These are phyloP conservation scores for Empidonax traillii DNA, from an alignment of 2,113 vertebrate species.

Conservation along the genomic window DNA sequence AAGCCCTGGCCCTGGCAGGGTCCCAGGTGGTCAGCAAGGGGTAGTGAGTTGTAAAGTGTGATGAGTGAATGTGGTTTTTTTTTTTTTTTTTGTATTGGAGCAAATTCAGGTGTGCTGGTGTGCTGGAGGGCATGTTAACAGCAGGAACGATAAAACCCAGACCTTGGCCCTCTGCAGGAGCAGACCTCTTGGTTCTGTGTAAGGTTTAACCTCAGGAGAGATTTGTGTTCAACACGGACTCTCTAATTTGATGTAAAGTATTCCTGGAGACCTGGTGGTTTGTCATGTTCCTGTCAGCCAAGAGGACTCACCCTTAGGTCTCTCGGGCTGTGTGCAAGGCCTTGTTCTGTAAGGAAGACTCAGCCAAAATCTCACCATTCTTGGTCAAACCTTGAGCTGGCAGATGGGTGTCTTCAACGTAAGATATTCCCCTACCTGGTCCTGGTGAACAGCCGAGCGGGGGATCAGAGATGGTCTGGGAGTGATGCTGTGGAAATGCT, in stretches of 20 bases:
- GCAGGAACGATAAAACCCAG: not conserved
- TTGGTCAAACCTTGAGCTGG: not conserved
- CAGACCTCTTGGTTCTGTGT: not conserved
- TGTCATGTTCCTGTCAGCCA: not conserved
- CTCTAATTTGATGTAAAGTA: not conserved
- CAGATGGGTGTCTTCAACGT: not conserved
- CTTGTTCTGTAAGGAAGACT: not conserved
- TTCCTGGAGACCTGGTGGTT: not conserved
- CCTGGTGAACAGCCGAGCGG: not conserved
- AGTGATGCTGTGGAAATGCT: not conserved
- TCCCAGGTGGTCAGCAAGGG: not conserved
- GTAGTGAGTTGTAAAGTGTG: accelerated
- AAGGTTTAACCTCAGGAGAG: not conserved
- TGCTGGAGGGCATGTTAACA: not conserved
- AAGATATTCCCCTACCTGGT: not conserved
- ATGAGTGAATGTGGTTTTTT: not conserved
- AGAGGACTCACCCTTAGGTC: not conserved
- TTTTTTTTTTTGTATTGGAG: accelerated
- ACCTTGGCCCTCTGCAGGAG: not conserved
- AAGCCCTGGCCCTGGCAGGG: not conserved
- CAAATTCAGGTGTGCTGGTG: not conserved
- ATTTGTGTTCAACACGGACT: not conserved
- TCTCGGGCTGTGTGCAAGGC: accelerated
- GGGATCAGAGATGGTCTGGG: not conserved
- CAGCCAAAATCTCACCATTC: not conserved